Base-by-base conservation (phyloP, 2,888 invertebrate genomes). In the Erebia aethiops region DNA sequence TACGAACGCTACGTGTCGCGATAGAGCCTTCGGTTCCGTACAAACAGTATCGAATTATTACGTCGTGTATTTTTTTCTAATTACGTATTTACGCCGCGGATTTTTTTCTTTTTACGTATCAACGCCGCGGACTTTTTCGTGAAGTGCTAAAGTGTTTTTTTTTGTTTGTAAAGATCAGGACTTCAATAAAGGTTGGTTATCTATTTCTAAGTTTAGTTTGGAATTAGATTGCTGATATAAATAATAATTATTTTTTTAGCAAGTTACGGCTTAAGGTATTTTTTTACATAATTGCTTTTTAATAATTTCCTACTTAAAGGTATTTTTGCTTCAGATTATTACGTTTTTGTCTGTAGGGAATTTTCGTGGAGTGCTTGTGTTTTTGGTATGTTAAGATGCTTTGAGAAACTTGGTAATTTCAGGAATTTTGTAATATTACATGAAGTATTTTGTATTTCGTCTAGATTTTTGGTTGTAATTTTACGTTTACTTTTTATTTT, bases 1-100 rank as follows among this genome's bases (percentile, higher is more conserved):
- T 75, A 73, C 77, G 77, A 73, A 67, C 76, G 77, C 77, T 79
- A 79, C 80, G 80, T 79, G 69, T 67, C 73, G 75, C 75, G 77
- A 78, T 77, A 74, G 67, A 57, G 66, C 58, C 49, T 54, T 66
- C 57, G 69, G 65, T 71, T 70, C 68, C 51, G 58, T 14, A 10
- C 9, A 60, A 60, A 61, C 51, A 70, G 58, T 67, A 58, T 49
- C 46, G 57, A 49, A 67, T 16, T 49, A 21, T 52, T 41, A 49
- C 49, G 63, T 60, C 73, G 72, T 69, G 64, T 58, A 52, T 63
- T 68, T 66, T 64, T 61, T 54, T 9, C 16, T 16, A 2, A 16
- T 16, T 52, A 54, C 54, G 54, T 18, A 54, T 16, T 52, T 41
- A 49, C 49, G 63, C 43, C 71, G 72, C 67, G 64, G 52, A 52